Percentiles rank a stretch among this genome's conserved stretches.
Conservation (phyloP, 2,797 vertebrate genomes). For the Liparis tanakae region DNA sequence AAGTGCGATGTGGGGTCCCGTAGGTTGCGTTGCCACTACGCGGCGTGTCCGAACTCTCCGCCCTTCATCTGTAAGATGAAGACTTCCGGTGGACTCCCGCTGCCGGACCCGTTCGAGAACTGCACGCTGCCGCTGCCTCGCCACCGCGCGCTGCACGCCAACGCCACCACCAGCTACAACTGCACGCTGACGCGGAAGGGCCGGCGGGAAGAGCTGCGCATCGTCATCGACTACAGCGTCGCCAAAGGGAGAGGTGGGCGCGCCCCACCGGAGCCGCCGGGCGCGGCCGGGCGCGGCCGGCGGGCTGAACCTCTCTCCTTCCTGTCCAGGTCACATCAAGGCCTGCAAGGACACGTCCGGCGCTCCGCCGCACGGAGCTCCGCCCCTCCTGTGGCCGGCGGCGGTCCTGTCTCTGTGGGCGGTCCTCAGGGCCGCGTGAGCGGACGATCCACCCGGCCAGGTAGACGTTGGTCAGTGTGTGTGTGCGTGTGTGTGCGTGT, state of each 20-base stretch:
- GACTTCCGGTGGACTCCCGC: accelerated
- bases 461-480: not conserved
- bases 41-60: accelerated
- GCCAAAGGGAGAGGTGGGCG: constrained; percentile 34
- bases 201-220: not conserved
- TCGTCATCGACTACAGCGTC: constrained; percentile 24
- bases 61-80: constrained; percentile 2
- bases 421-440: constrained; percentile 22
- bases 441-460: not conserved
- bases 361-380: constrained; percentile 17
- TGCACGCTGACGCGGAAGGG: constrained; percentile 29
- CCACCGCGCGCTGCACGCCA: accelerated
- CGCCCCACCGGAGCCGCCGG: no score
- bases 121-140: constrained; percentile 28
- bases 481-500: not conserved
- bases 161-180: constrained; percentile 6
- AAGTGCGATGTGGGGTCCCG: constrained; percentile 19
- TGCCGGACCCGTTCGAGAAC: not conserved
- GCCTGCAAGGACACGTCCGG: not conserved
- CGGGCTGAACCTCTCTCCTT: not conserved
- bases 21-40: constrained; percentile 63
- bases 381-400: constrained; percentile 26
- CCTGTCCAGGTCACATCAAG: constrained; percentile 20
- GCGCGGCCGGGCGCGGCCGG: no score
- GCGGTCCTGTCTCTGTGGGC: constrained; percentile 45